These are phyloP conservation scores for Agrotis exclamationis DNA, from an alignment of 2,888 invertebrate species.

Conservation along the genomic window DNA sequence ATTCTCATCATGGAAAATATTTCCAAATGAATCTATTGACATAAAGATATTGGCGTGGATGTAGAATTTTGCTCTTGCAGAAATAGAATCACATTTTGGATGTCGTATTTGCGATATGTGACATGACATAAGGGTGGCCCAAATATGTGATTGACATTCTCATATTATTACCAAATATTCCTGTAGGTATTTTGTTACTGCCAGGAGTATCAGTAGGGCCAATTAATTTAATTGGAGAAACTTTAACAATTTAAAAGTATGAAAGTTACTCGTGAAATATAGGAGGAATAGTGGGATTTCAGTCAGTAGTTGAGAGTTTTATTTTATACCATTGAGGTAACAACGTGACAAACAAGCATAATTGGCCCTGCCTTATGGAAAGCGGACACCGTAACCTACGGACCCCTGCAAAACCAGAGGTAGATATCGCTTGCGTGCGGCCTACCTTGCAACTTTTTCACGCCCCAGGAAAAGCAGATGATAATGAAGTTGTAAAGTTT, in stretches of 20 bases:
- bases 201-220: background rate
- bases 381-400: no score
- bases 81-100: slow-evolving; percentile 1
- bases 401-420: no score
- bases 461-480: background rate
- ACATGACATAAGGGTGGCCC: background rate
- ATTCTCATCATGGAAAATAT: background rate
- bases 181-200: background rate
- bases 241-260: background rate
- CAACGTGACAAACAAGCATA: no score
- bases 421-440: no score
- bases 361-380: no score
- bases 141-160: background rate
- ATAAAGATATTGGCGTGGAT: background rate
- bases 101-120: background rate
- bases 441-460: no score
- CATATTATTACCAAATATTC: background rate
- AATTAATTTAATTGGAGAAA: background rate
- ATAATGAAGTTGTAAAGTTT: background rate
- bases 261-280: no score
- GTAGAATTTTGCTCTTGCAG: background rate
- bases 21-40: background rate
- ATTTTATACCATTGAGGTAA: no score
- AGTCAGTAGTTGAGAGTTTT: background rate
- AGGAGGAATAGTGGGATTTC: background rate